A percentile compares a stretch with the other conserved stretches of the same genome.
These are phyloP conservation scores for Diplazon laetatorius DNA, from an alignment of 2,888 invertebrate genomes.

Conservation along the genomic window DNA sequence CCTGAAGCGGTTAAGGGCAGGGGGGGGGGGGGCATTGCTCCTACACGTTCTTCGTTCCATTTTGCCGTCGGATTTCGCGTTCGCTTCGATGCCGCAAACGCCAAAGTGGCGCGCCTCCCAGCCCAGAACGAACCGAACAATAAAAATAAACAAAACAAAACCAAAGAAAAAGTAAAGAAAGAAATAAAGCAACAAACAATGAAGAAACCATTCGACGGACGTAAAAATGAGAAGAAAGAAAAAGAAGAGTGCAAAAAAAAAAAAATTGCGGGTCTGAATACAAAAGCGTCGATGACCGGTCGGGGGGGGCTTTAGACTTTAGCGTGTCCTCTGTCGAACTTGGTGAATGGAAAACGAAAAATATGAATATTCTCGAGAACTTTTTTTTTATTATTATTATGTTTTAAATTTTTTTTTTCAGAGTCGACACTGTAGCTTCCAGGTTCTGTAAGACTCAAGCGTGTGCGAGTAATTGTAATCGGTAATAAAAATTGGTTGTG, in stretches of 20 bases:
- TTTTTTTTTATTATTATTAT: too few species aligned
- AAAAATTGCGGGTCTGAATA: too few species aligned
- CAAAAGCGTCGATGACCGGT: too few species aligned
- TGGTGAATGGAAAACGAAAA: too few species aligned
- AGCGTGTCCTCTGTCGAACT: too few species aligned
- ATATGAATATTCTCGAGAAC: too few species aligned
- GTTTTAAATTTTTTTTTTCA: too few species aligned
- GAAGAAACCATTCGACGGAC: conserved; percentile 4
- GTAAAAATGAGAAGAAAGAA: background rate
- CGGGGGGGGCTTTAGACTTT: too few species aligned
- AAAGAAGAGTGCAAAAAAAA: background rate
- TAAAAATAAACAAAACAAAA: background rate
- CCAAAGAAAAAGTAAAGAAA: conserved; percentile 14
- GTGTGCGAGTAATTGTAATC: too few species aligned
- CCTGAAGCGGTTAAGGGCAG: conserved; percentile 35
- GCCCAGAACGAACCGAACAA: background rate
- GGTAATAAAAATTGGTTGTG: too few species aligned
- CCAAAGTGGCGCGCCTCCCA: conserved; percentile 5
- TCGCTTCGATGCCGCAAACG: conserved; percentile 10
- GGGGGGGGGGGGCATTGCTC: conserved; percentile 27
- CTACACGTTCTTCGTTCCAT: background rate
- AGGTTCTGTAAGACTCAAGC: too few species aligned
- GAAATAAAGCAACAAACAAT: conserved; percentile 41
- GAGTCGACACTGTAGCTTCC: too few species aligned
- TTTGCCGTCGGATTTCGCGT: background rate